Conservation (phyloP, 1,140 invertebrate genomes). For the Drosophila varians region DNA sequence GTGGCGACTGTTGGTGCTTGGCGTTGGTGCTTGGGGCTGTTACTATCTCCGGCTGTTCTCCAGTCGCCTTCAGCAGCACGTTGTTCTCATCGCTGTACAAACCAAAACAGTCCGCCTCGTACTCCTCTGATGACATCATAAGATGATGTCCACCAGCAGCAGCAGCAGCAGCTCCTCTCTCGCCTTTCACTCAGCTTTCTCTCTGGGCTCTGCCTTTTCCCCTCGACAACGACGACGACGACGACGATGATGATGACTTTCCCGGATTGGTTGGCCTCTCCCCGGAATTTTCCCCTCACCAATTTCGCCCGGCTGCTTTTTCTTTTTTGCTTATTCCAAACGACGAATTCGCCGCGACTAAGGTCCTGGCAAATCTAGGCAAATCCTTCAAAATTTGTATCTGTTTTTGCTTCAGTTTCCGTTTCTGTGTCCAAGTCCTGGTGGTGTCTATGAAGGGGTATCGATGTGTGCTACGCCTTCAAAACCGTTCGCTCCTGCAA, state of each 20-base stretch:
- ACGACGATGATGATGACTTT: not conserved
- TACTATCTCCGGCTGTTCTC: slow-evolving; percentile 40
- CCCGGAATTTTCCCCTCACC: slow-evolving; percentile 21
- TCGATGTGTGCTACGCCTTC: slow-evolving; percentile 41
- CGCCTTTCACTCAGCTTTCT: slow-evolving; percentile 10
- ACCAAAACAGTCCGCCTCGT: slow-evolving; percentile 92
- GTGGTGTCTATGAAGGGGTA: slow-evolving; percentile 8
- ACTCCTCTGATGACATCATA: slow-evolving; percentile 98
- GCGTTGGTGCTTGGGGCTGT: slow-evolving; percentile 30
- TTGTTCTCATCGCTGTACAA: slow-evolving; percentile 92
- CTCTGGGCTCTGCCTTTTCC: slow-evolving; percentile 26
- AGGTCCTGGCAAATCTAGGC: slow-evolving; percentile 36
- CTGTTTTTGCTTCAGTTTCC: not conserved
- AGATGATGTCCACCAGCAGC: slow-evolving; percentile 85
- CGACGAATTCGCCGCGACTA: slow-evolving; percentile 51
- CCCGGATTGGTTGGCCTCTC: slow-evolving; percentile 27
- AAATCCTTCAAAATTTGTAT: slow-evolving; percentile 25
- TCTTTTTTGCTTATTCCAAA: not conserved
- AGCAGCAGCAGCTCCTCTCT: slow-evolving; percentile 40
- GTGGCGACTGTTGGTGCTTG: slow-evolving; percentile 1
- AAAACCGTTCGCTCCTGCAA: slow-evolving; percentile 47
- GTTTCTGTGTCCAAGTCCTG: slow-evolving; percentile 1
- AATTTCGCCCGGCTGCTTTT: not conserved
- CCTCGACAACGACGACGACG: not conserved
- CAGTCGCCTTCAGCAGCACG: slow-evolving; percentile 90